Conservation (phyloP, 1,140 invertebrate species). For the Helicoverpa zea region DNA sequence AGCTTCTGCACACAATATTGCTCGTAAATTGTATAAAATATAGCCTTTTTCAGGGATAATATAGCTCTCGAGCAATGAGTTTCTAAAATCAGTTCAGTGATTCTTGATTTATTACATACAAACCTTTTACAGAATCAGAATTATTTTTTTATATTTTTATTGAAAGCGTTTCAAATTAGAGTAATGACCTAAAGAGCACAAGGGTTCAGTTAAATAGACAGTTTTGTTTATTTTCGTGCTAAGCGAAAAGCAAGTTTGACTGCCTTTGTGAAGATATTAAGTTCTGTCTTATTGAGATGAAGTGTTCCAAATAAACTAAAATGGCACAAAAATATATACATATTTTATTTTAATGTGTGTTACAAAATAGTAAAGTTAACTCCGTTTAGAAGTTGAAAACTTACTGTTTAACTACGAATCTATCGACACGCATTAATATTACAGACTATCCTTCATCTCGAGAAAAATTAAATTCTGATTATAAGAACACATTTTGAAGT, state of each 20-base stretch:
- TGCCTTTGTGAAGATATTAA: neutral
- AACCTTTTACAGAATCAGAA: too few relatives aligned
- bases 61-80: too few relatives aligned
- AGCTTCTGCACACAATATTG: neutral
- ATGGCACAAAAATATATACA: conserved; percentile 12
- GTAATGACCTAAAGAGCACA: too few relatives aligned
- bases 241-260: conserved; percentile 1
- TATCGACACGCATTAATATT: neutral
- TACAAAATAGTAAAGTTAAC: neutral
- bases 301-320: neutral
- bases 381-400: neutral
- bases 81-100: too few relatives aligned
- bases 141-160: too few relatives aligned
- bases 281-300: neutral
- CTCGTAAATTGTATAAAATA: too few relatives aligned
- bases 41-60: too few relatives aligned
- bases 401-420: neutral
- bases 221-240: neutral
- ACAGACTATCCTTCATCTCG: neutral
- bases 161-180: too few relatives aligned
- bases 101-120: too few relatives aligned
- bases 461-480: neutral
- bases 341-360: neutral
- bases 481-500: neutral
- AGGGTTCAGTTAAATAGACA: too few relatives aligned